Conservation (phyloP, 1,140 invertebrate genomes). For the Cotesia vestalis region DNA sequence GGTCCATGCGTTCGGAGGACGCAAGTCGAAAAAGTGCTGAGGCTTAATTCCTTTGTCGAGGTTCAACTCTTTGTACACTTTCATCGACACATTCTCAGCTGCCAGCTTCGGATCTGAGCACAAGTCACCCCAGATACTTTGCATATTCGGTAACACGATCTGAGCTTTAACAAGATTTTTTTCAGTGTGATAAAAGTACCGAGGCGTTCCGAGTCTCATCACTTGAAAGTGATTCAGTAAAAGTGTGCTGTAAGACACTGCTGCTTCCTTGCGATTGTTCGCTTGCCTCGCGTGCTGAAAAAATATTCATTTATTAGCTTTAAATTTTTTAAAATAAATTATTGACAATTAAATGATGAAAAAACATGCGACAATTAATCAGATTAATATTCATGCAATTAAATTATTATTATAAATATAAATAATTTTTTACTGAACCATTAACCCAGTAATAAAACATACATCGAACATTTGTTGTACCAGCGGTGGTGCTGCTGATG, state of each 20-base stretch:
- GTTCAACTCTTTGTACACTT: slow-evolving; percentile 51
- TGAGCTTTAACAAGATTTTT: slow-evolving; percentile 54
- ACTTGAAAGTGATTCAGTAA: slow-evolving; percentile 60
- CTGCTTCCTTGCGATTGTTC: slow-evolving; percentile 41
- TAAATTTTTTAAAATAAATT: background rate
- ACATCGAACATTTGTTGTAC: slow-evolving; percentile 63
- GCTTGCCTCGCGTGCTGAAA: slow-evolving; percentile 55
- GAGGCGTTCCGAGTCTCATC: slow-evolving; percentile 56
- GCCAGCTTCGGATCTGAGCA: slow-evolving; percentile 55
- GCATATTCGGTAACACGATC: slow-evolving; percentile 57
- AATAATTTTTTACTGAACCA: background rate
- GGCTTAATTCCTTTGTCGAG: slow-evolving; percentile 41
- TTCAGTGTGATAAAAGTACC: slow-evolving; percentile 58
- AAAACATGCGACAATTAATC: background rate
- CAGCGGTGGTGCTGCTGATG: slow-evolving; percentile 54
- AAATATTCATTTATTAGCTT: slow-evolving; percentile 33
- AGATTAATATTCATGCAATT: background rate
- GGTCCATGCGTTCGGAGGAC: slow-evolving; percentile 51
- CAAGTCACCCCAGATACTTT: slow-evolving; percentile 54
- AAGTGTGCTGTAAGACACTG: slow-evolving; percentile 50
- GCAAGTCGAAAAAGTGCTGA: slow-evolving; percentile 41
- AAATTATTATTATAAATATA: slow-evolving; percentile 1
- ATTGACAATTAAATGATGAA: background rate
- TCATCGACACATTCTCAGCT: slow-evolving; percentile 60
- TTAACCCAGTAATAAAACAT: slow-evolving; percentile 39